Evolutionary conservation across 30 jellyfish, hydroid and myxozoan genomes (phyloP).

Genomic region (Hydractinia echinata): DNA sequence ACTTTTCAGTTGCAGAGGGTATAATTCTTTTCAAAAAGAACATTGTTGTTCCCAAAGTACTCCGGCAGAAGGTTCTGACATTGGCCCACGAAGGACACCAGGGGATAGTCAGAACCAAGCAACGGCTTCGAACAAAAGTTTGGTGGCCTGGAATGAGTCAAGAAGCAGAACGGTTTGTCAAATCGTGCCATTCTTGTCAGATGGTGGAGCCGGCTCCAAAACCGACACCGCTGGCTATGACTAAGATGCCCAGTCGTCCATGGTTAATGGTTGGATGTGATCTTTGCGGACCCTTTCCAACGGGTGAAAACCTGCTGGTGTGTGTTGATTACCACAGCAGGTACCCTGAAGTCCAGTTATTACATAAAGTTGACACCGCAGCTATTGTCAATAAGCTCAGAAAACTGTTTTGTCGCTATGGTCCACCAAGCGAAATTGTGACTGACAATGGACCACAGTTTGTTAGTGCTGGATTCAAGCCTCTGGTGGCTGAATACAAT

Average conservation of each 20-base stretch:
- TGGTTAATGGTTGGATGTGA: constrained; percentile 3
- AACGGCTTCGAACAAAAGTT: constrained; percentile 28
- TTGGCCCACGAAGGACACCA: constrained; percentile 10
- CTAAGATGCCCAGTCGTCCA: not conserved
- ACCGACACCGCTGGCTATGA: constrained; percentile 31
- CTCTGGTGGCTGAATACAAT: not conserved
- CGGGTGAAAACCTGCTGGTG: constrained; percentile 18
- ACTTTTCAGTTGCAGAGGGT: constrained; percentile 20
- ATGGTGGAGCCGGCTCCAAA: not conserved
- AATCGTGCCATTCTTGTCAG: constrained; percentile 30
- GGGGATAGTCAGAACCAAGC: constrained; percentile 42
- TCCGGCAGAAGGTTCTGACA: not conserved
- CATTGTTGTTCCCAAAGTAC: not conserved
- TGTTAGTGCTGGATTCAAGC: constrained; percentile 21
- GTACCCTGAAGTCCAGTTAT: not conserved
- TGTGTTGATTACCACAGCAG: not conserved
- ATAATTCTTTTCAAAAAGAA: not conserved
- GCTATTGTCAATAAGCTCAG: not conserved
- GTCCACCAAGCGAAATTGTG: not conserved
- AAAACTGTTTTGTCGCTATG: constrained; percentile 2
- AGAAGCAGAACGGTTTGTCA: constrained; percentile 17
- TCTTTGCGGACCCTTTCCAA: not conserved
- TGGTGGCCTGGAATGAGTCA: constrained; percentile 34
- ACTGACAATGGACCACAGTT: constrained; percentile 18
- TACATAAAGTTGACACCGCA: constrained; percentile 2